Evolutionary conservation across 1,140 invertebrate genomes (phyloP), one percentile per base, ranked within the genome.

Genomic region (Ceratitis capitata): DNA sequence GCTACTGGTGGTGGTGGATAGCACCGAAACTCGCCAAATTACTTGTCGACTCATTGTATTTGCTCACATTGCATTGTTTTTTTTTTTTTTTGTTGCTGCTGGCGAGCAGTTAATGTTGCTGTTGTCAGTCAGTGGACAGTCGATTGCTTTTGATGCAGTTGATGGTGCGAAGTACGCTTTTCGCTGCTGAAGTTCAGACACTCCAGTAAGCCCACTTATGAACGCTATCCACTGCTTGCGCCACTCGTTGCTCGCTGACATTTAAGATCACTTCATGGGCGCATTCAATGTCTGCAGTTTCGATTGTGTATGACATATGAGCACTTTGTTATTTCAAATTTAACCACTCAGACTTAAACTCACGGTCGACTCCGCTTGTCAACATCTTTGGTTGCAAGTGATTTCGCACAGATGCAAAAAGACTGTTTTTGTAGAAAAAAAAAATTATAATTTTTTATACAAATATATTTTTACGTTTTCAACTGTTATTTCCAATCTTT

Each of bases 161-260:
- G 61, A 35, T 69, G 61, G 61, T 64, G 58, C 23, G 69, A 45
- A 78, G 39, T 78, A 39, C 26, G 7, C 39, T 78, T 78, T 42
- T 47, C 23, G 42, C n/a, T 3, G 1, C 9, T 39, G 39, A 78
- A 78, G 19, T 26, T 0, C 64, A 39, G 16, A 39, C 29, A 23
- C 69, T 78, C 35, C 35, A 10, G 58, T 29, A 64, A 32, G 26
- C 35, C 29, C 61, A 69, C 32, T 69, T 69, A 35, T 39, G 61
- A 19, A 16, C 23, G 58, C 39, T 78, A 23, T 6, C 4, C 69
- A 23, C 42, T 78, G n/a, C 45, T n/a, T n/a, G n/a, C 69, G n/a
- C 39, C 45, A 45, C 69, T 78, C 61, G 61, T 69, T 78, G 45
- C 69, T 78, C 69, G 42, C 69, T 78, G 69, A 78, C 69, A 78